Percentiles rank a stretch among this genome's conserved stretches.
Conservation (phyloP, 1,140 invertebrate species). For the Drosophila littoralis region DNA sequence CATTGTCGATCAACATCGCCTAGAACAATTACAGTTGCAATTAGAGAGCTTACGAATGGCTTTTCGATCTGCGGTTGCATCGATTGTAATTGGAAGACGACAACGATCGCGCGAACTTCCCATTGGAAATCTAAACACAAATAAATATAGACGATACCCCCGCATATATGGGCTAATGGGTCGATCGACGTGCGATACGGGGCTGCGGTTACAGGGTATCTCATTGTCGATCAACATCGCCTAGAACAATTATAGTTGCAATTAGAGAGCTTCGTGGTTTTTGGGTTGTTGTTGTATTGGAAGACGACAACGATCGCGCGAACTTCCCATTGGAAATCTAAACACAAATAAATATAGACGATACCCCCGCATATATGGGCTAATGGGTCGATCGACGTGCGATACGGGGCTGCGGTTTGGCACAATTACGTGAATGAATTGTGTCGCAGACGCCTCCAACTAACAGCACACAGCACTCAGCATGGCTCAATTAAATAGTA, state of each 20-base stretch:
- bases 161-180: conserved; percentile 67
- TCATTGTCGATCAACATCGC: too few relatives aligned
- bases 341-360: conserved; percentile 25
- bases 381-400: conserved; percentile 58
- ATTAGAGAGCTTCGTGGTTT: too few relatives aligned
- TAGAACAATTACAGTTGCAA: conserved; percentile 3
- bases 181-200: conserved; percentile 35
- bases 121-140: conserved; percentile 24
- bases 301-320: too few relatives aligned
- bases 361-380: conserved; percentile 50
- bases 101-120: conserved; percentile 22
- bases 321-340: conserved; percentile 21
- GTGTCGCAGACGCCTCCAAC: conserved; percentile 41
- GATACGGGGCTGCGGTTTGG: conserved; percentile 39
- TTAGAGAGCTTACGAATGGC: conserved; percentile 10
- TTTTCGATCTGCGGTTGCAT: conserved; percentile 58
- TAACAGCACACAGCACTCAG: conserved; percentile 14
- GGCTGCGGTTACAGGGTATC: conserved; percentile 50
- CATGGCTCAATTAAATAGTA: conserved; percentile 68
- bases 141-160: conserved; percentile 16
- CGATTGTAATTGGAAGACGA: conserved; percentile 41
- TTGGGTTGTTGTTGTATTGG: too few relatives aligned
- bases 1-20: neutral
- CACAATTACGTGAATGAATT: conserved; percentile 70
- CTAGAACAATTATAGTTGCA: too few relatives aligned